Evolutionary conservation across 2,113 vertebrate species (phyloP).

Genomic region (Sebastes fasciatus): DNA sequence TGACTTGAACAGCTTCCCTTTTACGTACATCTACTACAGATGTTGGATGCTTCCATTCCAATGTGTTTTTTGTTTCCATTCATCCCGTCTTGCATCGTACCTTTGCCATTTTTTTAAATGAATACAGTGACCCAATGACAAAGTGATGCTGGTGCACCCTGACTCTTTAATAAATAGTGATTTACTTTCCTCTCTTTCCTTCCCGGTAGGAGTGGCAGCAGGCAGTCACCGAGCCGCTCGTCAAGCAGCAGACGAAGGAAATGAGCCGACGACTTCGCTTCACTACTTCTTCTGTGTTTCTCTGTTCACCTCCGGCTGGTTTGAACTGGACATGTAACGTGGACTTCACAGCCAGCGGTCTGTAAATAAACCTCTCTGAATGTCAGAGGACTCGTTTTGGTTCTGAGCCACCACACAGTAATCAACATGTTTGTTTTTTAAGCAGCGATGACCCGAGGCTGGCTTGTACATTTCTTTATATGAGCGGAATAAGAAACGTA

Average conservation of each 20-base stretch:
- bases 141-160: too few species aligned
- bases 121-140: too few species aligned
- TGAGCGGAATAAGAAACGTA: conserved; percentile 27
- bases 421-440: conserved; percentile 29
- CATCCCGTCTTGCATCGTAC: background rate
- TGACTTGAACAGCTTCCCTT: background rate
- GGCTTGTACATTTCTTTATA: conserved; percentile 62
- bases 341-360: conserved; percentile 20
- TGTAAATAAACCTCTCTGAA: conserved; percentile 6
- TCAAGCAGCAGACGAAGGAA: conserved; percentile 74
- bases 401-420: background rate
- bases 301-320: conserved; percentile 5
- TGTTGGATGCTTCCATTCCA: background rate
- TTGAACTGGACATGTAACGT: conserved; percentile 30
- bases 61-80: background rate
- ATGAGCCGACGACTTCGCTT: conserved; percentile 39
- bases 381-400: background rate
- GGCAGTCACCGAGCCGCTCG: conserved; percentile 70
- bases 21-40: background rate
- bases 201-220: conserved; percentile 60
- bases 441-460: conserved; percentile 18
- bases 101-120: background rate
- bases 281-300: background rate
- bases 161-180: too few species aligned
- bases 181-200: background rate